These are phyloP conservation scores for Neocrepidodera transversa DNA, from an alignment of 2,888 invertebrate genomes.

Conservation along the genomic window DNA sequence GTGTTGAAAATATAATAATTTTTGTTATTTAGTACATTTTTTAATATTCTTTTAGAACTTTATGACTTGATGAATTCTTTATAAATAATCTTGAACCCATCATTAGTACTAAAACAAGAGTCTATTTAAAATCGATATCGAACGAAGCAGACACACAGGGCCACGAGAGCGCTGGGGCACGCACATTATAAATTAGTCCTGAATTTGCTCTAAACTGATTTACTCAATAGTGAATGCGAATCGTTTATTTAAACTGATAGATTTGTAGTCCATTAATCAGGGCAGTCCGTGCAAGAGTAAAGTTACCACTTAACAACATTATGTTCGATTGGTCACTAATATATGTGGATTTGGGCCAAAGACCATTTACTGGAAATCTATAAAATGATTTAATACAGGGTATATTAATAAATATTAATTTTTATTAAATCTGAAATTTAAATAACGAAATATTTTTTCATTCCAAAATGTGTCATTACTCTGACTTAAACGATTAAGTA, in stretches of 20 bases:
- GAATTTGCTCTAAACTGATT: conserved; percentile 34
- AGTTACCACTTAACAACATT: conserved; percentile 33
- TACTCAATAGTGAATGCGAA: conserved; percentile 28
- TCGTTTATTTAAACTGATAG: conserved; percentile 36
- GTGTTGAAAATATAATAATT: no score
- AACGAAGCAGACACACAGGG: not conserved
- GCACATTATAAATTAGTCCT: conserved; percentile 34
- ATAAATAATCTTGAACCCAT: not conserved
- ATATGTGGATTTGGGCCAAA: conserved; percentile 23
- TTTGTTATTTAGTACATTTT: no score
- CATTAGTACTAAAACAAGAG: not conserved
- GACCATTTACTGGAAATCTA: not conserved
- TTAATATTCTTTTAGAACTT: no score
- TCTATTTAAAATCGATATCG: not conserved
- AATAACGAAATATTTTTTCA: no score
- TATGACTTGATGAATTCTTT: no score
- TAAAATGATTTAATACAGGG: not conserved
- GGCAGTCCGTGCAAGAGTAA: conserved; percentile 22
- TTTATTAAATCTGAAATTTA: no score
- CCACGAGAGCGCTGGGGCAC: not conserved
- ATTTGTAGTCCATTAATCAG: conserved; percentile 39
- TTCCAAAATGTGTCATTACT: no score
- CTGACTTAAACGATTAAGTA: no score
- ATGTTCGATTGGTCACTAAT: conserved; percentile 31
- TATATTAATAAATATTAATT: no score